These are phyloP conservation scores for Leptonema lineaticorne DNA, from an alignment of 1,140 invertebrate species.

Conservation along the genomic window DNA sequence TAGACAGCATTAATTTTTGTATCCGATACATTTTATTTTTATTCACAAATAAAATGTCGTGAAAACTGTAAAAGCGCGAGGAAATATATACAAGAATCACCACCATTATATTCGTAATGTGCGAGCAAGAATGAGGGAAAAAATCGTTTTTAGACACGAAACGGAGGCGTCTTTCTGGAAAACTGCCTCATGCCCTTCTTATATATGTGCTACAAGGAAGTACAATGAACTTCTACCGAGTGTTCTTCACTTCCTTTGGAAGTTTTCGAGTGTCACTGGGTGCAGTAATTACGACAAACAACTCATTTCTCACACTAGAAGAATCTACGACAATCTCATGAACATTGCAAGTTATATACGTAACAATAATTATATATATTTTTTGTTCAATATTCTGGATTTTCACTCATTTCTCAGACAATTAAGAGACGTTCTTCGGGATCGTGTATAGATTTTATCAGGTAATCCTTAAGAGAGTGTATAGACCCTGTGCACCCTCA, in stretches of 20 bases:
- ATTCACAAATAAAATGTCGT: too few relatives aligned
- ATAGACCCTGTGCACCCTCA: neutral
- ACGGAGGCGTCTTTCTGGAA: neutral
- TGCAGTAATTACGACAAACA: slow-evolving; percentile 19
- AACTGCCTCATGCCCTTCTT: too few relatives aligned
- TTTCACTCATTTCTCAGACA: neutral
- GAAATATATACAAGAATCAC: too few relatives aligned
- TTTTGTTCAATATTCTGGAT: too few relatives aligned
- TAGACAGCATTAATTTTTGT: too few relatives aligned
- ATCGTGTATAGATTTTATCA: neutral
- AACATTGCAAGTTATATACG: neutral
- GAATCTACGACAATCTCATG: neutral
- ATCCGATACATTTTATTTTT: too few relatives aligned
- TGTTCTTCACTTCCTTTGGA: slow-evolving; percentile 16
- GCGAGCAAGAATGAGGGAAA: too few relatives aligned
- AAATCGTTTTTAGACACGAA: neutral
- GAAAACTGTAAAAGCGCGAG: too few relatives aligned
- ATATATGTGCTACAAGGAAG: neutral
- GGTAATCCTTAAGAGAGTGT: slow-evolving; percentile 25
- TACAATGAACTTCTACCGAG: slow-evolving; percentile 13
- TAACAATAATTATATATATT: neutral
- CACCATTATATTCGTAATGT: too few relatives aligned
- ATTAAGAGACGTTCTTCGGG: neutral
- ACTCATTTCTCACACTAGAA: neutral
- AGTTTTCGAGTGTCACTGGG: slow-evolving; percentile 16